A percentile compares a stretch with the other conserved stretches of the same genome.
Evolutionary conservation across 1,140 invertebrate species (phyloP).

Genomic region (Papilio machaon): DNA sequence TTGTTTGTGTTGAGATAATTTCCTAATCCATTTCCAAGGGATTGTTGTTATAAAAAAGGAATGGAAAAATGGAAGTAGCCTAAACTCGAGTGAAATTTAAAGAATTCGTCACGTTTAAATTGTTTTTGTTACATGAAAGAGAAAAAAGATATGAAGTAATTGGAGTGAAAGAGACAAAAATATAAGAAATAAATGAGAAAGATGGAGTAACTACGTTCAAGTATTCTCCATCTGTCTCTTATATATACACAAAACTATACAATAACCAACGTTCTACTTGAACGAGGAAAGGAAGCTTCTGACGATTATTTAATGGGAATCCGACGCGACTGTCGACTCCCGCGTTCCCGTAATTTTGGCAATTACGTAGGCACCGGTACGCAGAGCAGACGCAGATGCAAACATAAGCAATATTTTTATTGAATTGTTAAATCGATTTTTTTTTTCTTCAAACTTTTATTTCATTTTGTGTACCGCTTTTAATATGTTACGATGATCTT

Average conservation of each 20-base stretch:
- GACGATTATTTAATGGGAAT: constrained; percentile 70
- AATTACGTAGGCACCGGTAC: constrained; percentile 32
- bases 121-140: neutral
- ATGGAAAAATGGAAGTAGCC: neutral
- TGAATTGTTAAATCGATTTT: constrained; percentile 28
- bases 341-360: constrained; percentile 35
- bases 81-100: neutral
- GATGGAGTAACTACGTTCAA: neutral
- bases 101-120: neutral
- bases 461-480: neutral
- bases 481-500: neutral
- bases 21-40: neutral
- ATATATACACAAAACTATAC: constrained; percentile 15
- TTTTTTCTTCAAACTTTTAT: constrained; percentile 14
- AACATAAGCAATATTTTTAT: constrained; percentile 35
- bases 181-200: neutral
- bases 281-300: constrained; percentile 59
- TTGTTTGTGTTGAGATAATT: neutral
- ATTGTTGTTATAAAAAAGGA: constrained; percentile 36
- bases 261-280: constrained; percentile 42
- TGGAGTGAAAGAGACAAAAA: neutral
- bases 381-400: constrained; percentile 29
- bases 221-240: neutral
- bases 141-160: neutral
- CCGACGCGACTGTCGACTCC: constrained; percentile 52